Evolutionary conservation across 2,888 invertebrate species (phyloP), one percentile per base, ranked within the genome.

Genomic region (Liodrosophila aerea): DNA sequence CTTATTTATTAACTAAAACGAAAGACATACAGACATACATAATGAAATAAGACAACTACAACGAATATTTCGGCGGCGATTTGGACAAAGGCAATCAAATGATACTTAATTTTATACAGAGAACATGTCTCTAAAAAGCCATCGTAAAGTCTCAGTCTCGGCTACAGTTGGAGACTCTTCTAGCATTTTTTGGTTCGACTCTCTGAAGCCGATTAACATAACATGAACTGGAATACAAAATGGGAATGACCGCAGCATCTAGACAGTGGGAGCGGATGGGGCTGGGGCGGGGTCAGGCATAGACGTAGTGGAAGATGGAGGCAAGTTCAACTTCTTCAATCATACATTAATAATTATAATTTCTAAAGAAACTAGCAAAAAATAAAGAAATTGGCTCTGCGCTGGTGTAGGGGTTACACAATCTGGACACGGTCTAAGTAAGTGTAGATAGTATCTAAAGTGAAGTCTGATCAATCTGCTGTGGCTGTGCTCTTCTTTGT

Each of bases 101-200:
- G 68, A 68, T 73, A 69, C 68, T 77, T 81, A 84, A 81, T 80
- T 77, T 80, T 84, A 80, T 81, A 76, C 76, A 81, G 64, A 73
- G 78, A 81, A 82, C 71, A 82, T 82, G 82, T 77, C 69, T 73
- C 66, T 64, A 64, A 59, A 49, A 54, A 50, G 59, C 61, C 61
- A 62, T 64, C 75, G 58, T 56, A 50, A 54, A 68, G 72, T 36
- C 49, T 13, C n/a, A 16, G 72, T 36, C 49, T 13, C n/a, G 9
- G 15, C 37, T 37, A 16, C 12, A 13, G 9, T 29, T 18, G 22
- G 53, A 66, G 53, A 51, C 45, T 68, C 57, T 44, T 56, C 61
- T 43, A 72, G 51, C 50, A 51, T 50, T 43, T 39, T 33, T 64
- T 75, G 43, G 60, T 5, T 11, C n/a, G 1, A 12, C 43, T 52